Percentiles rank a stretch among this genome's conserved stretches.
These are phyloP conservation scores for Murina feae DNA, from an alignment of 2,113 vertebrate species.

Conservation along the genomic window DNA sequence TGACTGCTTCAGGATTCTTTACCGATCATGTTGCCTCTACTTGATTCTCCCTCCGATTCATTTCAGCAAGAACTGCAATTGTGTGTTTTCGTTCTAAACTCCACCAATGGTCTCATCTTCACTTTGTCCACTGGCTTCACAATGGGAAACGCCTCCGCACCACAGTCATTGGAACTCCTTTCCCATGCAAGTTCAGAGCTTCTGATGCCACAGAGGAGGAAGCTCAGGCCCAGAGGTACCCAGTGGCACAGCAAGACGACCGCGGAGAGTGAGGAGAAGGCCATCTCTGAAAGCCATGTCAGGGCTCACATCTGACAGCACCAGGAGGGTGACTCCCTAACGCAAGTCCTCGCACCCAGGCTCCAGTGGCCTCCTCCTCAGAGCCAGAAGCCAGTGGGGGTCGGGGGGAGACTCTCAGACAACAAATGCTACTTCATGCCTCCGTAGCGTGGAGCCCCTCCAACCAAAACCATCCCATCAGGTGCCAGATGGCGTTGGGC, in stretches of 20 bases:
- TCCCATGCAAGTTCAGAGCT: neutral
- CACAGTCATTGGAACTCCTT: neutral
- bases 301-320: neutral
- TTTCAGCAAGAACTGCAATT: neutral
- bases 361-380: neutral
- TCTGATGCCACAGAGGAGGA: neutral
- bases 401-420: neutral
- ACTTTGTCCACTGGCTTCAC: neutral
- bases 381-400: neutral
- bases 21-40: neutral
- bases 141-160: neutral
- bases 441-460: neutral
- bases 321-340: neutral
- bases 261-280: fast-evolving
- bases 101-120: neutral
- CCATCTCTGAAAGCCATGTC: neutral
- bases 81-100: neutral
- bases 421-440: neutral
- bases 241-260: neutral
- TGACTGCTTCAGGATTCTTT: neutral
- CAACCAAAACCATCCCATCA: neutral
- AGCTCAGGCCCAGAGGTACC: neutral
- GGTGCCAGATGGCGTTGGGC: conserved; percentile 44
- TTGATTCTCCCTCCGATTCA: neutral
- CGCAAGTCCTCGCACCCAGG: neutral